phyloP scores from a whole-genome alignment of 1,140 invertebrate genomes.

The Berghia stephanieae region DNA sequence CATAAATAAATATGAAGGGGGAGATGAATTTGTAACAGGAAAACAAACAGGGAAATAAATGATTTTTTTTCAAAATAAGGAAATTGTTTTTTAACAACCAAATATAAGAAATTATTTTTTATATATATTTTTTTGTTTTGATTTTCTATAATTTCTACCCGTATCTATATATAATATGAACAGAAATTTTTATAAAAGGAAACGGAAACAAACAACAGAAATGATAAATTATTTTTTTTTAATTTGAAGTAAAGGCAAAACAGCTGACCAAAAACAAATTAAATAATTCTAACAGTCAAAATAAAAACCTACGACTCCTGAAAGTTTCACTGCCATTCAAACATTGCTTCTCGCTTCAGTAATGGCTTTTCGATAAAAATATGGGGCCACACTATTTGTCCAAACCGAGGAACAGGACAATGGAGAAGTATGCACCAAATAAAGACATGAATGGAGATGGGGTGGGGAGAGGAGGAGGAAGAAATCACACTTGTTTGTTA shows the following conservation, averaged over 20 bases:
- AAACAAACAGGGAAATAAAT: conserved; percentile 1
- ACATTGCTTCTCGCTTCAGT: neutral
- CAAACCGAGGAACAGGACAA: conserved; percentile 1
- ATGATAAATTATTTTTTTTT: neutral
- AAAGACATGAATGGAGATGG: neutral
- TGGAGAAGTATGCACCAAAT: neutral
- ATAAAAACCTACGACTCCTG: neutral
- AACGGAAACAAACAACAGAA: neutral
- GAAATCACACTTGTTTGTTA: neutral
- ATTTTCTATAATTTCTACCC: too few species aligned
- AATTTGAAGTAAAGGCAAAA: neutral
- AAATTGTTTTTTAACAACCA: neutral
- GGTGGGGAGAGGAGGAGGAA: neutral
- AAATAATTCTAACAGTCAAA: neutral
- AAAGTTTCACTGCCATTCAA: neutral
- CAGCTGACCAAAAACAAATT: neutral
- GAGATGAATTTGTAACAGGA: too few species aligned
- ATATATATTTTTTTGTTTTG: neutral
- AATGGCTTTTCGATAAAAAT: neutral
- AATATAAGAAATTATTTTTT: neutral
- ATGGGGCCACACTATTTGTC: too few species aligned
- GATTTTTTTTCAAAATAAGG: neutral
- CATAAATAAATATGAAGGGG: too few species aligned
- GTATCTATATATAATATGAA: too few species aligned
- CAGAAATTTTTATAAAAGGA: too few species aligned